Conservation (phyloP, 2,888 invertebrate species). For the Xestia rhomboidea region DNA sequence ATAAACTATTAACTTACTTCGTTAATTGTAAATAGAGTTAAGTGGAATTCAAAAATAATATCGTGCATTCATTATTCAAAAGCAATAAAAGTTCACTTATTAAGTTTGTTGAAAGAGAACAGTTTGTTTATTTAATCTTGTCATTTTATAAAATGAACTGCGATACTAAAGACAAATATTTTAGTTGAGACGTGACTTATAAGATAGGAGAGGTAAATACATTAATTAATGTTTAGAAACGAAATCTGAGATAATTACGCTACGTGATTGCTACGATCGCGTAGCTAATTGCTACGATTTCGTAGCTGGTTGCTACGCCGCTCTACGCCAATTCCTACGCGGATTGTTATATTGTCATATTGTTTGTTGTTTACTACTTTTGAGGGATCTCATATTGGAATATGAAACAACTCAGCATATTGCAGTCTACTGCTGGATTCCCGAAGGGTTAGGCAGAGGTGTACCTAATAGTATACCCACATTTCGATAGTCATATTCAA, state of each 20-base stretch:
- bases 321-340: not conserved
- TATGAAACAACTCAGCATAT: not conserved
- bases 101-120: constrained; percentile 43
- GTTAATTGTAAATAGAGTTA: constrained; percentile 11
- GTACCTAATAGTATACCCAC: no score
- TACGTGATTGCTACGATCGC: constrained; percentile 13
- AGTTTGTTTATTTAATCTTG: constrained; percentile 21
- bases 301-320: constrained; percentile 13
- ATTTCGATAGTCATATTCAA: no score
- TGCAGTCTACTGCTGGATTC: not conserved
- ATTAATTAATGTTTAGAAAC: not conserved
- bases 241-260: not conserved
- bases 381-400: not conserved
- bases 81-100: constrained; percentile 48
- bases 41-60: constrained; percentile 40
- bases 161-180: constrained; percentile 12
- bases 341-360: not conserved
- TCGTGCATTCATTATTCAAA: constrained; percentile 37
- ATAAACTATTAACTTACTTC: constrained; percentile 20
- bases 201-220: not conserved
- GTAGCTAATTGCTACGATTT: constrained; percentile 27
- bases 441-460: no score
- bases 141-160: constrained; percentile 11
- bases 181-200: not conserved
- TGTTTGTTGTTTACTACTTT: not conserved